A percentile compares a stretch with the other conserved stretches of the same genome.
Conservation (phyloP, 2,888 invertebrate genomes). For the Tinea semifulvella region DNA sequence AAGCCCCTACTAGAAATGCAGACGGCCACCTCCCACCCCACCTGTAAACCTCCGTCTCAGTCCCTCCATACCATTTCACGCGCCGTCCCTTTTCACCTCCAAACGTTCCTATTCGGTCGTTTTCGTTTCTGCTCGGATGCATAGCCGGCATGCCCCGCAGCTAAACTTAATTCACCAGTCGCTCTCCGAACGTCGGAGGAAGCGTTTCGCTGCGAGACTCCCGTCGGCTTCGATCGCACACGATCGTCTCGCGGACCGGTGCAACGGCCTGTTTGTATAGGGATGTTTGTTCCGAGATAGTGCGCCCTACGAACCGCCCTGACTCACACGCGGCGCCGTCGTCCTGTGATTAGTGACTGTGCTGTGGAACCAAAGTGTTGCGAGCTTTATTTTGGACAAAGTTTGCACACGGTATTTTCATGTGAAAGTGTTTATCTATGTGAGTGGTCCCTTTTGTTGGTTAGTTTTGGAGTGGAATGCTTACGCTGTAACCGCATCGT, state of each 20-base stretch:
- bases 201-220: conserved; percentile 32
- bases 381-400: conserved; percentile 21
- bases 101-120: conserved; percentile 54
- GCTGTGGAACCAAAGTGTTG: conserved; percentile 35
- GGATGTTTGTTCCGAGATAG: conserved; percentile 58
- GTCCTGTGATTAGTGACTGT: conserved; percentile 39
- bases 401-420: conserved; percentile 21
- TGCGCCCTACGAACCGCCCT: conserved; percentile 37
- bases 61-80: conserved; percentile 30
- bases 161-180: conserved; percentile 61
- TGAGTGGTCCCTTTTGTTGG: conserved; percentile 33
- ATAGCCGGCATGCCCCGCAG: conserved; percentile 64
- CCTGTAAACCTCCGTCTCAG: conserved; percentile 28
- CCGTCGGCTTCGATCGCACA: conserved; percentile 26
- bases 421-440: conserved; percentile 33
- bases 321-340: conserved; percentile 23
- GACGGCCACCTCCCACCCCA: conserved; percentile 22
- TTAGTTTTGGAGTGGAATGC: conserved; percentile 28
- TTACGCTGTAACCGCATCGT: conserved; percentile 27
- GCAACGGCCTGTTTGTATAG: conserved; percentile 43
- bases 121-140: conserved; percentile 61
- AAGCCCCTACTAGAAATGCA: conserved; percentile 43
- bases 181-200: conserved; percentile 47
- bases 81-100: conserved; percentile 48
- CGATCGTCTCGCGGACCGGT: conserved; percentile 39